Conservation (phyloP, 2,797 vertebrate genomes). For the Odontamblyopus lacepedii region DNA sequence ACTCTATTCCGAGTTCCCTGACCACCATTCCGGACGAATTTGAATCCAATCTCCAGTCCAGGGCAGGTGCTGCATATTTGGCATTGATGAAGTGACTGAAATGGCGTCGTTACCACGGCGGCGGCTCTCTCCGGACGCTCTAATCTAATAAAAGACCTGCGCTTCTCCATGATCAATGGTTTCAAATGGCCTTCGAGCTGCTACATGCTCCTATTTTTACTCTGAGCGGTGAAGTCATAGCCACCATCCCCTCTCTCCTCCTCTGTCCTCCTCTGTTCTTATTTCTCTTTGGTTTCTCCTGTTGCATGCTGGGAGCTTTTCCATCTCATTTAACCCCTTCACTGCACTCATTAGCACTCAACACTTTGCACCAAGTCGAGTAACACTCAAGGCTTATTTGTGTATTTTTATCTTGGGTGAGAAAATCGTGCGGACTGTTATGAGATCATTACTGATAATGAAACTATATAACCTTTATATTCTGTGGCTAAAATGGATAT, state of each 20-base stretch:
- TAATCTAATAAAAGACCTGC: conserved; percentile 51
- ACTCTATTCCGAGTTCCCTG: background rate
- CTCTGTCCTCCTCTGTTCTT: conserved; percentile 1
- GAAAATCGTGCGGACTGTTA: background rate
- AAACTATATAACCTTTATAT: background rate
- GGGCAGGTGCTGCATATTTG: conserved; percentile 7
- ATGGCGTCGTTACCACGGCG: conserved; percentile 7
- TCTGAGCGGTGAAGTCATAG: conserved; percentile 43
- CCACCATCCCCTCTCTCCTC: conserved; percentile 22
- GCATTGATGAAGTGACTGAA: conserved; percentile 22
- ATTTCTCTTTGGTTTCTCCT: conserved; percentile 6
- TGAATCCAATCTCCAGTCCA: background rate
- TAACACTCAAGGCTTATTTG: background rate
- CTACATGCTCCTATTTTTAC: conserved; percentile 54
- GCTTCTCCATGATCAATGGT: conserved; percentile 53
- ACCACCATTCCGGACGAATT: background rate
- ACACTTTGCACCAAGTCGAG: conserved; percentile 2
- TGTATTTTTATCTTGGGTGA: conserved; percentile 2
- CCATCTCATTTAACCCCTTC: conserved; percentile 50
- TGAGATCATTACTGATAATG: background rate
- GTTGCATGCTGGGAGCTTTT: conserved; percentile 43
- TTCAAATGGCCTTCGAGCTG: conserved; percentile 47
- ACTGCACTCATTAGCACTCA: conserved; percentile 33
- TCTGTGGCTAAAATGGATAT: background rate
- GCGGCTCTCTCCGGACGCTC: conserved; percentile 17